Evolutionary conservation across 2,888 invertebrate genomes (phyloP).

Genomic region (Nomada hirtipes): DNA sequence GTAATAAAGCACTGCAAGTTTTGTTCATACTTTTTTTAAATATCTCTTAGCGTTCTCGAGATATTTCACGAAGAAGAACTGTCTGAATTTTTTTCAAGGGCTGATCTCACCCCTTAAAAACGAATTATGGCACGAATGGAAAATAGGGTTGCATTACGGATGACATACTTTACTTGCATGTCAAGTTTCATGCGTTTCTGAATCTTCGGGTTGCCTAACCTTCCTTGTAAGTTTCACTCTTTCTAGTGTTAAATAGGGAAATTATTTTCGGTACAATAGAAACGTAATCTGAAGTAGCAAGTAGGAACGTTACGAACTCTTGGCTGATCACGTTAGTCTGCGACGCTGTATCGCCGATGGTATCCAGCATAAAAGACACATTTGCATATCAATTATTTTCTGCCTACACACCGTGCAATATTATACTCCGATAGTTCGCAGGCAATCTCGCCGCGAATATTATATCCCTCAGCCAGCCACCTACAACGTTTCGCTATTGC

Average conservation of each 20-base stretch:
- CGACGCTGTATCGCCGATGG: conserved; percentile 27
- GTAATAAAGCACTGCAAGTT: too few species aligned
- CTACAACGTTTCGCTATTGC: conserved; percentile 46
- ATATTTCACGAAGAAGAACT: too few species aligned
- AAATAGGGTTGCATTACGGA: too few species aligned
- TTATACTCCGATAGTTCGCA: conserved; percentile 54
- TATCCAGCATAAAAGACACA: conserved; percentile 56
- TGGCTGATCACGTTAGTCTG: conserved; percentile 6
- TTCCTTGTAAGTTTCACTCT: too few species aligned
- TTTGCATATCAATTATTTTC: conserved; percentile 71
- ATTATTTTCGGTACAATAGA: background rate
- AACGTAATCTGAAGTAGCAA: background rate
- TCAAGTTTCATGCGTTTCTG: too few species aligned
- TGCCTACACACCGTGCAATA: conserved; percentile 64
- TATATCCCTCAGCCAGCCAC: conserved; percentile 51
- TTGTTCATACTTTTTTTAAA: too few species aligned
- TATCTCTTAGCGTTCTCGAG: too few species aligned
- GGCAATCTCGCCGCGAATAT: conserved; percentile 51
- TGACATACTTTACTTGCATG: too few species aligned
- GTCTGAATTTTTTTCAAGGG: too few species aligned
- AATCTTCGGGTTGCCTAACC: too few species aligned
- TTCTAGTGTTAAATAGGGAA: background rate
- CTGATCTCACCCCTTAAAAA: too few species aligned
- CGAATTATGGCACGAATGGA: too few species aligned
- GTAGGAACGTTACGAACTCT: background rate